Evolutionary conservation across 2,888 invertebrate genomes (phyloP).

Genomic region (Polia nebulosa): DNA sequence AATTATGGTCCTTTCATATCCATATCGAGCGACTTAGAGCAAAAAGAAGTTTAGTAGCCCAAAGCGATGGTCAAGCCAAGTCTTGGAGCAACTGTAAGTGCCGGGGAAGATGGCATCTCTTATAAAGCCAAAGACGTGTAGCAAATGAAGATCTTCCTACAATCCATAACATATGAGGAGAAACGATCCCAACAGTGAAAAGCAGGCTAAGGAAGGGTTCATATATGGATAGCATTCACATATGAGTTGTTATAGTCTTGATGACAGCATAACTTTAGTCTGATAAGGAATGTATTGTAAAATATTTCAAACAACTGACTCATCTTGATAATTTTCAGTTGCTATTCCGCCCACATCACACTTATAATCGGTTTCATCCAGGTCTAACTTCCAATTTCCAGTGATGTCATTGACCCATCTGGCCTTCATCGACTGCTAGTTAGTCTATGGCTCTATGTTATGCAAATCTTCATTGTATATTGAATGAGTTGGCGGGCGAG

Average conservation of each 20-base stretch:
- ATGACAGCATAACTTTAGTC: constrained; percentile 14
- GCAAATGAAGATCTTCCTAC: neutral
- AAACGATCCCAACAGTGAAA: neutral
- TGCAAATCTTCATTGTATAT: constrained; percentile 47
- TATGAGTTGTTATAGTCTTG: neutral
- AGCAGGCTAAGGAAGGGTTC: neutral
- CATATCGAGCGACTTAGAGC: neutral
- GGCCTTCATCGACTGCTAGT: constrained; percentile 59
- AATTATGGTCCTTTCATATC: too few relatives aligned
- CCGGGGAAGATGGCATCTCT: neutral
- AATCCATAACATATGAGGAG: neutral
- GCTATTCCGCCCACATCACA: constrained; percentile 40
- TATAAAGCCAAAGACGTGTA: neutral
- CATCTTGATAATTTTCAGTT: constrained; percentile 43
- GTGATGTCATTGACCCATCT: constrained; percentile 50
- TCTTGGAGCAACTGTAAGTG: neutral
- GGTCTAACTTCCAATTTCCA: constrained; percentile 36
- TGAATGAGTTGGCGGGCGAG: constrained; percentile 20
- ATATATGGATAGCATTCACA: neutral
- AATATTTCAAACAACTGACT: constrained; percentile 37
- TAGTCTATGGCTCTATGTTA: constrained; percentile 29
- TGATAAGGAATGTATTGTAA: constrained; percentile 10
- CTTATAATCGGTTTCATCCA: constrained; percentile 39
- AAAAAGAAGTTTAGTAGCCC: neutral
- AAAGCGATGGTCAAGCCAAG: neutral